These are phyloP conservation scores for Corbicula japonica DNA, from an alignment of 2,888 invertebrate species.

Conservation along the genomic window DNA sequence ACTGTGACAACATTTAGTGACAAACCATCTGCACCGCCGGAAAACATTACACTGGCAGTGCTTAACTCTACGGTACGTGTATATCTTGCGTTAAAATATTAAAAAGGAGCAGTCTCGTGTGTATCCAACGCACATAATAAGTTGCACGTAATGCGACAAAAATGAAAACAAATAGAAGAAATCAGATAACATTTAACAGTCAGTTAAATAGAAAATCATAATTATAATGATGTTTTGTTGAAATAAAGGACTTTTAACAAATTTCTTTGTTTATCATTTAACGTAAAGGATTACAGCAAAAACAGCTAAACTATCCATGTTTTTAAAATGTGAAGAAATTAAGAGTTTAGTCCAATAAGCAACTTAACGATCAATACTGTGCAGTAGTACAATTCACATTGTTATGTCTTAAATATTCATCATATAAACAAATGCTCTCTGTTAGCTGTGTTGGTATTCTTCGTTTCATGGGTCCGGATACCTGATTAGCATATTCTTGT, in stretches of 20 bases:
- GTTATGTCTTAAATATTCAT: too few relatives aligned
- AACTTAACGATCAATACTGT: too few relatives aligned
- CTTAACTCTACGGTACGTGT: conserved; percentile 72
- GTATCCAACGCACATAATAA: neutral
- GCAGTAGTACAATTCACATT: too few relatives aligned
- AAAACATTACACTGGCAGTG: conserved; percentile 54
- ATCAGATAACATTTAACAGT: neutral
- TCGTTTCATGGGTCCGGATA: too few relatives aligned
- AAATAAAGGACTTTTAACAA: neutral
- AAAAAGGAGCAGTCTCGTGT: neutral
- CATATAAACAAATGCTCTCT: too few relatives aligned
- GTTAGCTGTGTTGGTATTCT: too few relatives aligned
- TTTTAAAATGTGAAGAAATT: too few relatives aligned
- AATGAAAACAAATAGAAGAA: neutral
- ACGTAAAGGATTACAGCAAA: too few relatives aligned
- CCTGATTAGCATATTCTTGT: too few relatives aligned
- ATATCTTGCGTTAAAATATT: neutral
- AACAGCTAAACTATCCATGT: too few relatives aligned
- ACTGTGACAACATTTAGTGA: conserved; percentile 69
- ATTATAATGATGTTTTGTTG: neutral
- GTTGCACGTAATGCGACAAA: neutral
- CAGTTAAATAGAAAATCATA: neutral
- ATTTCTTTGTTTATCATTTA: too few relatives aligned
- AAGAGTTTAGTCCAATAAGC: too few relatives aligned
- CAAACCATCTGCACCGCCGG: conserved; percentile 70